Evolutionary conservation across 2,113 vertebrate genomes (phyloP), one percentile per base, ranked within the genome.

Genomic region (Saiga tatarica): DNA sequence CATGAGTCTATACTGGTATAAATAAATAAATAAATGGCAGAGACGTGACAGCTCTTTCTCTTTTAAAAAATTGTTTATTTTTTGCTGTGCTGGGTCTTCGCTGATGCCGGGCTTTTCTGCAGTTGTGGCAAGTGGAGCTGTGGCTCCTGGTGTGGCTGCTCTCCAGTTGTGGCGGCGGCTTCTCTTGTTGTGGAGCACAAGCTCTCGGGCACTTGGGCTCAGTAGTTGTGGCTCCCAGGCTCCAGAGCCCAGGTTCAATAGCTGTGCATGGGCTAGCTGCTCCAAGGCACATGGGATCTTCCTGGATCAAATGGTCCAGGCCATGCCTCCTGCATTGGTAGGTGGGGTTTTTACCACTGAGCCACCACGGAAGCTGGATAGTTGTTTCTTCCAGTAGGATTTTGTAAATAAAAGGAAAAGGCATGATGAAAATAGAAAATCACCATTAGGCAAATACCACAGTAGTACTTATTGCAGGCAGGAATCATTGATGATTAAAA

Each of bases 251-350:
- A 26, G 71, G 36, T 26, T 76, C 71, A 26, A 1, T 76, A 76
- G 23, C 39, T 26, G 23, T 13, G 12, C 36, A 42, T 0, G 2
- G 19, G 5, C n/a, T 23, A 23, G 67, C 21, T 39, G 10, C 39
- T 14, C 12, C 71, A 25, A 39, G 71, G 36, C 23, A 26, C 12
- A 7, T 14, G 71, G 36, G 71, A 26, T 42, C 36, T 76, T 76
- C 11, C 23, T 42, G 36, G 36, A 39, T 39, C n/a, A 74, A 39
- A 23, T 10, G 67, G 39, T 25, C 71, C 21, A 25, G 39, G 36
- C 71, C 10, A 25, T 4, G 36, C 13, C 71, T 26, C 36, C 36
- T 76, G 36, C 36, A 14, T 25, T 42, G 36, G 36, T 25, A 42
- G 71, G 36, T 13, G 71, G 71, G 23, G 36, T 26, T 42, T 42